Base-by-base conservation (phyloP, 2,113 vertebrate genomes). In the Sarotherodon lohbergeri region DNA sequence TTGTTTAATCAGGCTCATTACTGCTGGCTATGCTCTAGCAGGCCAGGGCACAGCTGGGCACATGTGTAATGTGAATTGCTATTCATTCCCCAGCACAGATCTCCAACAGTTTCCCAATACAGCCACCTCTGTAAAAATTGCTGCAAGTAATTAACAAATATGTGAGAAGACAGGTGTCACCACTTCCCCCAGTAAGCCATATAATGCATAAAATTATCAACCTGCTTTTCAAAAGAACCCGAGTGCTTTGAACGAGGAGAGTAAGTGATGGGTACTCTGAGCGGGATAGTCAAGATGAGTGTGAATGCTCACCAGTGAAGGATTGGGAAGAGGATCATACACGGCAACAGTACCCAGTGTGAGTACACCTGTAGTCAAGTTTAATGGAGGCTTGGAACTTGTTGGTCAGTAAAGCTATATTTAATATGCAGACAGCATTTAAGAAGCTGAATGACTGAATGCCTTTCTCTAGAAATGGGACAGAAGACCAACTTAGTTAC, bases 251-350 rank as follows among this genome's bases (percentile, higher is more conserved):
- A 27, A 27, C 27, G 17, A 66, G 9, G 61, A 63, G 0, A 63
- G 16, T 19, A 34, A 63, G 14, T 63, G 59, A 63, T 63, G 59
- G 8, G 27, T 61, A 61, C 61, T n/a, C 32, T 19, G 61, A 66
- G 5, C 3, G 0, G 32, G 4, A 39, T 66, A 19, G 61, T 66
- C n/a, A 12, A 12, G 32, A 7, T 11, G 61, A 66, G 32, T 11
- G 61, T n/a, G 61, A 66, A 66, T n/a, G 17, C 27, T 59, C 13
- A 1, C 56, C 7, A n/a, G 32, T 3, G 61, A 9, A n/a, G 61
- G 32, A 39, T 36, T 39, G 11, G 0, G 32, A 66, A 66, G 17
- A 36, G 32, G 0, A 6, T 11, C 32, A 36, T 22, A 0, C 34
- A 39, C 0, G 6, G 34, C 63, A 68, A 41, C 63, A 22, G 19